phyloP scores from a whole-genome alignment of 2,113 vertebrate species.

The Lichenostomus cassidix region DNA sequence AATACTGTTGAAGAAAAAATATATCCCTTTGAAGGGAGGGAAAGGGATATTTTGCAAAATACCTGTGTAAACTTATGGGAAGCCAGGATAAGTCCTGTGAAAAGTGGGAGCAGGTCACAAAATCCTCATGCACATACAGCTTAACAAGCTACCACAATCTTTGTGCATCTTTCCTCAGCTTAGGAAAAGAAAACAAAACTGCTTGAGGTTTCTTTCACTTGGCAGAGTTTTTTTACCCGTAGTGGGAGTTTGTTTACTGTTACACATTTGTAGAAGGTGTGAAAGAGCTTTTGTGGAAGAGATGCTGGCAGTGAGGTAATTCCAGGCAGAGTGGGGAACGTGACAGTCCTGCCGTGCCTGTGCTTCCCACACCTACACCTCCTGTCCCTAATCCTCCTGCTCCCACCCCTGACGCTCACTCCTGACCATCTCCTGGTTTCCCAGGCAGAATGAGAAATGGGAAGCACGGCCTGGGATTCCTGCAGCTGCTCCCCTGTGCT shows the following conservation, averaged over 20 bases:
- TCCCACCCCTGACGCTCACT: background rate
- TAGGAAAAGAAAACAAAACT: background rate
- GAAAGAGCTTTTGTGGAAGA: constrained; percentile 59
- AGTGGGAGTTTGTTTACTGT: constrained; percentile 61
- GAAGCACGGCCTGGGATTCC: background rate
- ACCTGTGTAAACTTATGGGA: background rate
- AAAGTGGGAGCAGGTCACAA: background rate
- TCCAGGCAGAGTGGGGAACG: constrained; percentile 10
- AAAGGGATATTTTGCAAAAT: background rate
- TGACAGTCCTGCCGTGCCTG: background rate
- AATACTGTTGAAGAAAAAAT: background rate
- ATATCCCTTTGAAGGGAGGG: background rate
- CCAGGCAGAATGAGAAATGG: background rate
- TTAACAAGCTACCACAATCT: background rate
- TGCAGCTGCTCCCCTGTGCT: background rate
- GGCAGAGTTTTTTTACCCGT: background rate
- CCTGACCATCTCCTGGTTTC: background rate
- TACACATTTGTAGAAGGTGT: constrained; percentile 52
- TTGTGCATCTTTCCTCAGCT: background rate
- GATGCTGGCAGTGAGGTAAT: constrained; percentile 4
- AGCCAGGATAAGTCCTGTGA: background rate
- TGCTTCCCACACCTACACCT: background rate
- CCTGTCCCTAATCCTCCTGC: background rate
- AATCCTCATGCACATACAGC: background rate
- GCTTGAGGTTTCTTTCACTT: background rate